Base-by-base conservation (phyloP, 2,888 invertebrate species). In the Leptinotarsa juncta region DNA sequence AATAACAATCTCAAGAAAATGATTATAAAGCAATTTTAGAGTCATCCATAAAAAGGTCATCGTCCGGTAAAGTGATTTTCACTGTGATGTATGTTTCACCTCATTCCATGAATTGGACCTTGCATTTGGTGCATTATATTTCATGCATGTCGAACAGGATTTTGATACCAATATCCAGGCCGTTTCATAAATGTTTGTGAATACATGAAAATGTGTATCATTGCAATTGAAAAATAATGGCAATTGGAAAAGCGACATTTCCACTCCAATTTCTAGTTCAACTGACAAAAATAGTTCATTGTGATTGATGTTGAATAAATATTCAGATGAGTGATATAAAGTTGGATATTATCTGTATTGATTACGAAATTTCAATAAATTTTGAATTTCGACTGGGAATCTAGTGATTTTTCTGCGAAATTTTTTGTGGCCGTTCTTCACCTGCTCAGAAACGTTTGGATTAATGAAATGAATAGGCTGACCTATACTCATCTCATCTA, bases 1-100 rank as follows among this genome's bases (percentile, higher is more conserved):
- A 32, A 7, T 32, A 32, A 32, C 2, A 42, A 12, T 42, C 10
- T 42, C 3, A 3, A 42, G 10, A 10, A 42, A 42, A 42, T 42
- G 0, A 12, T 10, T 12, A 42, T 42, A 3, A 10, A 12, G 7
- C 12, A 10, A 42, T 42, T 42, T 42, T 42, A 3, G 3, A 42
- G 42, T 10, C 12, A 10, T 32, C n/a, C 15, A 51, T 51, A 4
- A 51, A 51, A 51, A 5, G 55, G 55, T 55, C 55, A n/a, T 10
- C 18, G 55, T 16, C 20, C 55, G 5, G 10, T 7, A n/a, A 20
- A 55, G 55, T n/a, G 55, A 10, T 55, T 55, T 55, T 18, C 7
- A 53, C 55, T 55, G 20, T 18, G 55, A n/a, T 55, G 55, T 55
- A 55, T 55, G 18, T 55, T 55, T 55, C 55, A 55, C 55, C 55